Evolutionary conservation across 2,888 invertebrate species (phyloP).

Genomic region (Andrena chrysosceles): DNA sequence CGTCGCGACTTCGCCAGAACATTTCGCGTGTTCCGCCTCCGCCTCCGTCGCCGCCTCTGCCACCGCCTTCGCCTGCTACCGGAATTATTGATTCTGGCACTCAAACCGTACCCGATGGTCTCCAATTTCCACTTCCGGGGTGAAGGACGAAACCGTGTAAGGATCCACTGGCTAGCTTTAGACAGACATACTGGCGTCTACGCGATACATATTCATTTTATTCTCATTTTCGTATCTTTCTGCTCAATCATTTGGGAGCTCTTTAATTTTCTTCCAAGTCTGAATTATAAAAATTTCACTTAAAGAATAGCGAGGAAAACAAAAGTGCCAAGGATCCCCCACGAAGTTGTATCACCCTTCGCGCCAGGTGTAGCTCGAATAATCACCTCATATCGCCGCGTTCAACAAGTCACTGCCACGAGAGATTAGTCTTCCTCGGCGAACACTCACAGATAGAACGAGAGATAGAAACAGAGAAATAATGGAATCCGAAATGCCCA

Average conservation of each 20-base stretch:
- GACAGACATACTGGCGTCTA: neutral
- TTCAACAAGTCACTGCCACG: conserved; percentile 51
- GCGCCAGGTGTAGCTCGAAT: conserved; percentile 10
- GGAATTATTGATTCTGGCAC: conserved; percentile 73
- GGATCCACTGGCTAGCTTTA: conserved; percentile 10
- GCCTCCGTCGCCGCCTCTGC: too few species aligned
- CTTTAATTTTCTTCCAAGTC: neutral
- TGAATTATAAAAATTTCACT: neutral
- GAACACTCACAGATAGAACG: conserved; percentile 9
- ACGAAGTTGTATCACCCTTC: conserved; percentile 1
- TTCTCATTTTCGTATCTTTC: neutral
- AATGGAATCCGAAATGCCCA: neutral
- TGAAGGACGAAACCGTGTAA: conserved; percentile 63
- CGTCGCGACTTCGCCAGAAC: conserved; percentile 44
- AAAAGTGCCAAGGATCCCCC: neutral
- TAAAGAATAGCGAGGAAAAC: too few species aligned
- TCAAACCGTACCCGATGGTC: conserved; percentile 61
- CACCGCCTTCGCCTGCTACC: conserved; percentile 26
- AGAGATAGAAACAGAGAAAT: too few species aligned
- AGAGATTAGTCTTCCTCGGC: conserved; percentile 1
- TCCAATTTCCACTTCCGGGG: conserved; percentile 65
- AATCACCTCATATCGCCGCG: conserved; percentile 47
- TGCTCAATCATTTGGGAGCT: neutral
- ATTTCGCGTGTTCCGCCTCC: conserved; percentile 61
- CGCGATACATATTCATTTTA: neutral